phyloP scores from a whole-genome alignment of 2,113 vertebrate genomes.

The Maccullochella peelii region DNA sequence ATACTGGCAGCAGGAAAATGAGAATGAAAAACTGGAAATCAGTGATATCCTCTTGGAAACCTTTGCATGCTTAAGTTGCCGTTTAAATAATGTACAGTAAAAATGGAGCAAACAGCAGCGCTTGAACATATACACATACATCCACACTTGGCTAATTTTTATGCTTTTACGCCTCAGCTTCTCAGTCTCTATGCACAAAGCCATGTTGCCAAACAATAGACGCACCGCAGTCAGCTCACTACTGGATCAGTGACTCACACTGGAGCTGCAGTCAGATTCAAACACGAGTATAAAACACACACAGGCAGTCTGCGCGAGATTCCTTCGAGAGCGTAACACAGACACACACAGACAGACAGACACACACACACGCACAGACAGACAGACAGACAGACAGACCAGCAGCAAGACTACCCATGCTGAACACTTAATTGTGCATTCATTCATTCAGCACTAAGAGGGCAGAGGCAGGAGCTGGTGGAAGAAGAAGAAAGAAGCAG shows the following conservation, averaged over 20 bases:
- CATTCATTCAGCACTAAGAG: slow-evolving; percentile 71
- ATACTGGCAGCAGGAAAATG: neutral
- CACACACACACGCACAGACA: too few relatives aligned
- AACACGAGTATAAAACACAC: slow-evolving; percentile 54
- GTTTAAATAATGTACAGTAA: neutral
- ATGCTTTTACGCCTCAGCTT: neutral
- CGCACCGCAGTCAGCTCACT: slow-evolving; percentile 76
- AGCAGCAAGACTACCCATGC: slow-evolving; percentile 32
- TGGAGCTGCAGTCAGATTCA: slow-evolving; percentile 72
- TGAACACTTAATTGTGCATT: slow-evolving; percentile 59
- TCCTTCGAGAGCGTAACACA: slow-evolving; percentile 56
- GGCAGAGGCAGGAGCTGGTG: slow-evolving; percentile 49
- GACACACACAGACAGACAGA: slow-evolving; percentile 4
- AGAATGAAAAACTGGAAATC: neutral
- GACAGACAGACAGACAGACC: neutral
- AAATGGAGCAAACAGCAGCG: neutral
- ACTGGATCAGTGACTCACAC: slow-evolving; percentile 77
- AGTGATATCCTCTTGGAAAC: neutral
- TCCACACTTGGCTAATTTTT: slow-evolving; percentile 7
- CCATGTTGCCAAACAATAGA: slow-evolving; percentile 70
- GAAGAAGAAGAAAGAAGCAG: slow-evolving; percentile 49
- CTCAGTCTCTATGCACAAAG: slow-evolving; percentile 4
- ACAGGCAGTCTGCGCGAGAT: slow-evolving; percentile 33
- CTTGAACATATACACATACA: neutral
- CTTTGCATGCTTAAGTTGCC: neutral